Evolutionary conservation across 2,888 invertebrate genomes (phyloP), one percentile per base, ranked within the genome.

Genomic region (Platycheirus albimanus): DNA sequence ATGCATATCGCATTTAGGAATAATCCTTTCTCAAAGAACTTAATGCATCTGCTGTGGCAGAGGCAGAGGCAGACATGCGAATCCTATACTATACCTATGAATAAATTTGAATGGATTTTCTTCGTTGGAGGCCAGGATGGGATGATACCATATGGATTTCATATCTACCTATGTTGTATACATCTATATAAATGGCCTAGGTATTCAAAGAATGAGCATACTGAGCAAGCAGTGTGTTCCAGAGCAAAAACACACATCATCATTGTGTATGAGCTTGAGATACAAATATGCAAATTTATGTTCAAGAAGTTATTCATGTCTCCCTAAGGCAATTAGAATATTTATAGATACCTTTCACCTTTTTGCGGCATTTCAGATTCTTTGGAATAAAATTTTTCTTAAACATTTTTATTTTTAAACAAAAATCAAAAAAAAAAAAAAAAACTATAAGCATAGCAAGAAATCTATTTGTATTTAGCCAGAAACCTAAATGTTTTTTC

Each of bases 71-170:
- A 15, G 24, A 33, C 33, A 36, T 33, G 33, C 17, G 8, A 33
- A 33, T 33, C 8, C 8, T 33, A 24, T 24, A 24, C 24, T 3
- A 24, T 52, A 54, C 33, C 52, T 54, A 54, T 54, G 52, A 54
- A 54, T 54, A 54, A 54, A 54, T 54, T 54, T 54, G 11, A 54
- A 54, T 54, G 52, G 19, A 54, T 54, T 19, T 54, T 54, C 19
- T 33, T 33, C 19, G 52, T 52, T 33, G 33, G 11, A 52, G 11
- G 11, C 30, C n/a, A 33, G 30, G 13, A 49, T 24, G n/a, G 49
- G 1, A 33, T 51, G 28, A 30, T 51, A 0, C 10, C 11, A 2
- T 33, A 2, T 33, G 33, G 17, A 33, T n/a, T n/a, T n/a, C n/a
- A n/a, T n/a, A n/a, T n/a, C n/a, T n/a, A n/a, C n/a, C n/a, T n/a